Conservation (phyloP, 2,888 invertebrate species). For the Drosophila emarginata region DNA sequence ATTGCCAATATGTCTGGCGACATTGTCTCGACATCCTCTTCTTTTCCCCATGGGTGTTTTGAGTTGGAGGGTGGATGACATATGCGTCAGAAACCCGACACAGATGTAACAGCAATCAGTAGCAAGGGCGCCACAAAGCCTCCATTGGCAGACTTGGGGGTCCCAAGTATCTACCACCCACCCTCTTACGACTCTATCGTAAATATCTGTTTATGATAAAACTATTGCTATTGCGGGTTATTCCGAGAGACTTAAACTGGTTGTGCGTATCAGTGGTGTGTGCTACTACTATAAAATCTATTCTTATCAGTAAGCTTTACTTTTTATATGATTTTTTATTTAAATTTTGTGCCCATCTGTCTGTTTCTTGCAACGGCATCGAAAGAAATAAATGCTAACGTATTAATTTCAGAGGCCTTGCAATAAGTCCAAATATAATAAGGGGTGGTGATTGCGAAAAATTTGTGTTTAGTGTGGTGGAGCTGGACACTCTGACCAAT, state of each 20-base stretch:
- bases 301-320: slow-evolving; percentile 33
- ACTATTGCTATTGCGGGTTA: slow-evolving; percentile 1
- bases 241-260: neutral
- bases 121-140: slow-evolving; percentile 1
- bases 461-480: too few species aligned
- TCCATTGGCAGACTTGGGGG: slow-evolving; percentile 20
- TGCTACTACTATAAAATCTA: slow-evolving; percentile 17
- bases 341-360: slow-evolving; percentile 38
- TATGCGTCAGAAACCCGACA: slow-evolving; percentile 33
- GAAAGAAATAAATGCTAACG: neutral
- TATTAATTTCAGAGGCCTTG: slow-evolving; percentile 37
- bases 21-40: slow-evolving; percentile 14
- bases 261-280: neutral
- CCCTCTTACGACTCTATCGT: slow-evolving; percentile 12
- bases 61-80: slow-evolving; percentile 36
- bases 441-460: too few species aligned
- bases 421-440: slow-evolving; percentile 1
- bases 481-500: too few species aligned
- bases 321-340: slow-evolving; percentile 37
- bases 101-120: neutral
- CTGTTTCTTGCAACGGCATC: slow-evolving; percentile 22
- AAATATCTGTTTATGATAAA: slow-evolving; percentile 27
- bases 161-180: slow-evolving; percentile 29
- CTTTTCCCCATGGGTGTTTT: slow-evolving; percentile 15
- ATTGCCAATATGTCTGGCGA: slow-evolving; percentile 57